phyloP scores from a whole-genome alignment of 2,113 vertebrate genomes.

The Malaclemys terrapin region DNA sequence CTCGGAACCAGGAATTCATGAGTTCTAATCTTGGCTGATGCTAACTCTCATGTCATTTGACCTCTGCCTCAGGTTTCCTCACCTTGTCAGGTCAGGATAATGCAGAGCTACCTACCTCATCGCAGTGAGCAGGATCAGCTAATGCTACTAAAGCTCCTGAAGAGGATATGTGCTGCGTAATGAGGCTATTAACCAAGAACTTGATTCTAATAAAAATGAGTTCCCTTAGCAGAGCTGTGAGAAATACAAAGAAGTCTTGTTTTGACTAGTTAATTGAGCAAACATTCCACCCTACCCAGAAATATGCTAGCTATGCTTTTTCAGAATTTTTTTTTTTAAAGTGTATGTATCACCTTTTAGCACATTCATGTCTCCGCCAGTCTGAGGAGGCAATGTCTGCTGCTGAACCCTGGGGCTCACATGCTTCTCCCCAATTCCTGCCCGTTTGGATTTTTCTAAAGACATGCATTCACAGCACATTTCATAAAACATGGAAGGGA shows the following conservation, averaged over 20 bases:
- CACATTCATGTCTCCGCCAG: constrained; percentile 44
- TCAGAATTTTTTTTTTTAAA: constrained; percentile 21
- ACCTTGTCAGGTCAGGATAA: neutral
- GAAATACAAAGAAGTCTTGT: constrained; percentile 67
- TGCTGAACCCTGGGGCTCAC: constrained; percentile 52
- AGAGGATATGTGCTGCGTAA: neutral
- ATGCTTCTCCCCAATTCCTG: constrained; percentile 44
- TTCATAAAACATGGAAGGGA: neutral
- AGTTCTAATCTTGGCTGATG: neutral
- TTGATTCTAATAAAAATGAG: constrained; percentile 45
- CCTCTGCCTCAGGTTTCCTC: neutral
- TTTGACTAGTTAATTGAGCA: constrained; percentile 70
- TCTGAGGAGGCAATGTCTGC: constrained; percentile 33
- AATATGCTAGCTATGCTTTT: constrained; percentile 73
- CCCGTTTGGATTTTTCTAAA: constrained; percentile 11
- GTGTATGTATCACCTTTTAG: neutral
- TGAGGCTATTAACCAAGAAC: constrained; percentile 23
- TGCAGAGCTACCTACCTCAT: neutral
- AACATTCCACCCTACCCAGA: constrained; percentile 71
- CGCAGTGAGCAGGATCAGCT: neutral
- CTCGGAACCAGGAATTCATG: neutral
- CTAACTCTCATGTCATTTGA: neutral
- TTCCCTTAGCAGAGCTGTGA: constrained; percentile 29
- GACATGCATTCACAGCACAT: accelerated
- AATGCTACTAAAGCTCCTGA: neutral